Evolutionary conservation across 2,113 vertebrate genomes (phyloP).

Genomic region (Scomber scombrus): DNA sequence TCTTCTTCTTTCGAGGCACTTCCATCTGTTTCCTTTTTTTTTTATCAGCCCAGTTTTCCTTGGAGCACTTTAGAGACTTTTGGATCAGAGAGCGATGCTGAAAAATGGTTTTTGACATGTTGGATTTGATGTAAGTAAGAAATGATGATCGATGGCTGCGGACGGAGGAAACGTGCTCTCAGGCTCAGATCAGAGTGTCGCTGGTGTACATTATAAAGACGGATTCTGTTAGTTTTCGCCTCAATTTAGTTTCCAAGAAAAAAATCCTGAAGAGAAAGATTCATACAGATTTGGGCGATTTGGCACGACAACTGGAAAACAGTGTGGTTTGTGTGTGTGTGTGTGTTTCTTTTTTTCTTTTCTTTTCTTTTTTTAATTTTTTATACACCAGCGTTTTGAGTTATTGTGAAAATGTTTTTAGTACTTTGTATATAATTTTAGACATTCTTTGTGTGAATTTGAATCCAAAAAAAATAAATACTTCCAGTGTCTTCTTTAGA

Average conservation of each 20-base stretch:
- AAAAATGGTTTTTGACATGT: not conserved
- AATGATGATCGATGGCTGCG: not conserved
- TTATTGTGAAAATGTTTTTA: conserved; percentile 61
- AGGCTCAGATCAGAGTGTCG: not conserved
- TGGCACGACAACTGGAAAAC: conserved; percentile 15
- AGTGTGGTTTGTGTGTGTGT: not conserved
- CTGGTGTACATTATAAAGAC: not conserved
- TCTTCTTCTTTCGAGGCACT: conserved; percentile 27
- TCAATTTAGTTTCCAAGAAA: conserved; percentile 45
- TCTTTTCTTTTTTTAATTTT: conserved; percentile 22
- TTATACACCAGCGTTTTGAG: conserved; percentile 55
- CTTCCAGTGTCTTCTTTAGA: conserved; percentile 37
- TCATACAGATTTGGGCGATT: not conserved
- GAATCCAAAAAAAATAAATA: conserved; percentile 20
- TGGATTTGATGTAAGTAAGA: too few relatives aligned
- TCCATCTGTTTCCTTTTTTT: conserved; percentile 2
- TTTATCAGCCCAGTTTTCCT: conserved; percentile 55
- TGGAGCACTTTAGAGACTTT: conserved; percentile 73
- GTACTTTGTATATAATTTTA: conserved; percentile 80
- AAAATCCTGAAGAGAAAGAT: conserved; percentile 10
- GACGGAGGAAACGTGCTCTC: not conserved
- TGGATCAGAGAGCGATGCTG: conserved; percentile 33
- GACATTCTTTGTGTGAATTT: conserved; percentile 60
- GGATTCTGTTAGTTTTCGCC: not conserved
- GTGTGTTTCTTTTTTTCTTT: conserved; percentile 1